A percentile compares a stretch with the other conserved stretches of the same genome.
phyloP scores from a whole-genome alignment of 2,113 vertebrate genomes.

The Cynoglossus semilaevis region DNA sequence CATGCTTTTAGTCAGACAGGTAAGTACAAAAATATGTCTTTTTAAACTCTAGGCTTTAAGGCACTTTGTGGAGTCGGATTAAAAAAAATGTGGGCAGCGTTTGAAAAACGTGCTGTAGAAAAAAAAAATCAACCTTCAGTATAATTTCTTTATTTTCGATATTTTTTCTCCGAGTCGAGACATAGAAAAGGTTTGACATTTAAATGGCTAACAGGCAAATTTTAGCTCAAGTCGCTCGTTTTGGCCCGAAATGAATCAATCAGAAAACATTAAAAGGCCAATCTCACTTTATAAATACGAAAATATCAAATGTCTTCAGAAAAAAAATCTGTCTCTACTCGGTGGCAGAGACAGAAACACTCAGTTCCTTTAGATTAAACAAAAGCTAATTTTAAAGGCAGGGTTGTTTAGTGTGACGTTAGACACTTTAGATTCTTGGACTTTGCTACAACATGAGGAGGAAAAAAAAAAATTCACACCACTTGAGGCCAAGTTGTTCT shows the following conservation, averaged over 20 bases:
- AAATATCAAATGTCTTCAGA: not conserved
- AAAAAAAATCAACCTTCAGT: not conserved
- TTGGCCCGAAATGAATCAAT: slow-evolving; percentile 9
- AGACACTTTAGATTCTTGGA: slow-evolving; percentile 48
- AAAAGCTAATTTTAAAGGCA: slow-evolving; percentile 51
- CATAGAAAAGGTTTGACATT: not conserved
- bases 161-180: not conserved
- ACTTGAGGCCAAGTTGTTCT: slow-evolving; percentile 36
- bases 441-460: slow-evolving; percentile 27
- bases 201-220: slow-evolving; percentile 38
- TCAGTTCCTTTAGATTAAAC: slow-evolving; percentile 36
- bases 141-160: slow-evolving; percentile 3
- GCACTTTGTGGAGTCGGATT: slow-evolving; percentile 49
- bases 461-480: slow-evolving; percentile 9
- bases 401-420: slow-evolving; percentile 49
- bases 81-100: slow-evolving; percentile 36
- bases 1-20: slow-evolving; percentile 34
- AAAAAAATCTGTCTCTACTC: slow-evolving; percentile 21
- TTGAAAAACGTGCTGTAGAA: slow-evolving; percentile 37
- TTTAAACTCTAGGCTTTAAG: slow-evolving; percentile 46
- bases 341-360: slow-evolving; percentile 32
- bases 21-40: slow-evolving; percentile 62
- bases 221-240: slow-evolving; percentile 16
- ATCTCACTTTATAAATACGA: slow-evolving; percentile 6
- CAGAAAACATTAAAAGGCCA: slow-evolving; percentile 7